Conservation (phyloP, 2,113 vertebrate genomes). For the Toxostoma redivivum region DNA sequence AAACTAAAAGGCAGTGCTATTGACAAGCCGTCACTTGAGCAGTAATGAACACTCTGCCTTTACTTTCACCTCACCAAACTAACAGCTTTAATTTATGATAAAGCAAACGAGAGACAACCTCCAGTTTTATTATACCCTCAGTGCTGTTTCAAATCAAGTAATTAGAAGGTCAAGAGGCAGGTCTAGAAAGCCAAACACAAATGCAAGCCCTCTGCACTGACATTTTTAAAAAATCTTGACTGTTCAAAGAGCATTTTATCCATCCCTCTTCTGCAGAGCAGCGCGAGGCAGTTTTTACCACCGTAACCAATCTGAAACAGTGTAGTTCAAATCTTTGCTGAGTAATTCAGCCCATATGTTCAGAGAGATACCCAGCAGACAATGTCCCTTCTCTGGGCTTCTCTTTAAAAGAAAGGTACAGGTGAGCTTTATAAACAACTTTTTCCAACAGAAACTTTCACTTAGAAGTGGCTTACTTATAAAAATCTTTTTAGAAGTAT, state of each 20-base stretch:
- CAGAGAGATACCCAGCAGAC: not conserved
- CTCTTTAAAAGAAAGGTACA: slow-evolving; percentile 13
- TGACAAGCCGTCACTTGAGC: slow-evolving; percentile 90
- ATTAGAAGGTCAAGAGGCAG: slow-evolving; percentile 85
- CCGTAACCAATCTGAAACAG: slow-evolving; percentile 77
- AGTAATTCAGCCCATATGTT: slow-evolving; percentile 72
- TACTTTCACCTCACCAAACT: slow-evolving; percentile 79
- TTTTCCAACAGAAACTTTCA: not conserved
- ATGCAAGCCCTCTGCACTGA: slow-evolving; percentile 77
- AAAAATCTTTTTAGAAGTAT: not conserved
- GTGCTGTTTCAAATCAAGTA: slow-evolving; percentile 85
- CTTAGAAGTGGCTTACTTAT: not conserved
- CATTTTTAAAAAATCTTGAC: slow-evolving; percentile 57
- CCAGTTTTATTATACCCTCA: slow-evolving; percentile 82
- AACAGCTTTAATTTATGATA: slow-evolving; percentile 85
- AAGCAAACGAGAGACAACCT: slow-evolving; percentile 79
- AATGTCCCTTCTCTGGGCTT: not conserved
- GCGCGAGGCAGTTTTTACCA: slow-evolving; percentile 31
- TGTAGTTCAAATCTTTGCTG: not conserved
- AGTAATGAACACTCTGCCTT: slow-evolving; percentile 85
- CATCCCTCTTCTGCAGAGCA: slow-evolving; percentile 64
- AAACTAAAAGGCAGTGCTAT: slow-evolving; percentile 85
- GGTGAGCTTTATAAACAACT: slow-evolving; percentile 20
- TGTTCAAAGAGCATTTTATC: slow-evolving; percentile 78
- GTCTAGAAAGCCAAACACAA: slow-evolving; percentile 77